Percentiles rank a stretch among this genome's conserved stretches.
phyloP scores from a whole-genome alignment of 2,113 vertebrate genomes.

The Sinocyclocheilus anshuiensis region DNA sequence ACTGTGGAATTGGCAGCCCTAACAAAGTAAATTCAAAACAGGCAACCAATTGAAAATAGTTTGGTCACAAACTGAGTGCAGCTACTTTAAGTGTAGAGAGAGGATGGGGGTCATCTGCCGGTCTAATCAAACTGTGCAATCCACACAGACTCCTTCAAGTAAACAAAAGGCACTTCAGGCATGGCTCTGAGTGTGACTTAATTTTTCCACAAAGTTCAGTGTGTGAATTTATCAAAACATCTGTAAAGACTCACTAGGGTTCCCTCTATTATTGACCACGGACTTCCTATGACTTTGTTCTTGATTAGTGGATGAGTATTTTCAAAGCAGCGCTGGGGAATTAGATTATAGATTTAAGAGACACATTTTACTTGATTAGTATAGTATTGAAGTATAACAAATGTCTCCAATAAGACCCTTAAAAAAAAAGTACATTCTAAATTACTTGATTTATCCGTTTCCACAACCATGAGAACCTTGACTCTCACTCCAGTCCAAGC shows the following conservation, averaged over 20 bases:
- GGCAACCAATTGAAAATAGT: not conserved
- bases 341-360: not conserved
- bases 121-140: slow-evolving; percentile 19
- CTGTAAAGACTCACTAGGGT: not conserved
- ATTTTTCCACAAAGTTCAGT: slow-evolving; percentile 9
- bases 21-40: not conserved
- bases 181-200: slow-evolving; percentile 15
- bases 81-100: not conserved
- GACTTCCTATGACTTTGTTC: not conserved
- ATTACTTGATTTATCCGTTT: not conserved
- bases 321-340: not conserved
- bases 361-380: not conserved
- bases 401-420: not conserved
- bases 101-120: slow-evolving; percentile 15
- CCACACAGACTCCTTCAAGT: not conserved
- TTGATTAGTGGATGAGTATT: not conserved
- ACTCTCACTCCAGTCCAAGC: not conserved
- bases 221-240: not conserved
- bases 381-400: not conserved
- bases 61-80: not conserved
- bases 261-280: not conserved
- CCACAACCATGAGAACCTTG: not conserved
- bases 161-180: not conserved
- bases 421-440: not conserved
- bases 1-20: not conserved